A percentile compares a stretch with the other conserved stretches of the same genome.
phyloP scores from a whole-genome alignment of 2,113 vertebrate species.

The Pteronura brasiliensis region DNA sequence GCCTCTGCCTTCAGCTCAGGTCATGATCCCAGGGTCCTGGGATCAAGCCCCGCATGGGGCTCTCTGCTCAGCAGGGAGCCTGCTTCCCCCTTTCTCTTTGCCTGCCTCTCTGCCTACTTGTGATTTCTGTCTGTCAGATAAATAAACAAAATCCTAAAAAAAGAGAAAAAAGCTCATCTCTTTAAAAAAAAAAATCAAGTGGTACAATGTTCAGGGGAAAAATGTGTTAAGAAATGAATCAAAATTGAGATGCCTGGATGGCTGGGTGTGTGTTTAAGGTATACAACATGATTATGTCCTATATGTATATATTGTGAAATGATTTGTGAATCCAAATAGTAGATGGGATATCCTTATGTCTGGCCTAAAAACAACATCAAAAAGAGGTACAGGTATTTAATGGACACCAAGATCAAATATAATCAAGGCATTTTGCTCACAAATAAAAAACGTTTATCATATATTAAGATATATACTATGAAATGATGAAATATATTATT shows the following conservation, averaged over 20 bases:
- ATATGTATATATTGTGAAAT: neutral
- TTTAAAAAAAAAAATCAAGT: neutral
- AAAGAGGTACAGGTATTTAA: neutral
- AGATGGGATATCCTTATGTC: neutral
- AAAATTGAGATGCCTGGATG: neutral
- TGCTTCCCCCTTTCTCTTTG: too few species aligned
- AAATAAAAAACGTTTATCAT: neutral
- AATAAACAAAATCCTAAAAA: too few species aligned
- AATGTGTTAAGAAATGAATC: neutral
- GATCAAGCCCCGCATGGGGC: too few species aligned
- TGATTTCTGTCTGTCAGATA: too few species aligned
- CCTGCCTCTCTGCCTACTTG: too few species aligned
- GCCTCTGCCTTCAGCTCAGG: too few species aligned
- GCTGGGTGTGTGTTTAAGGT: neutral
- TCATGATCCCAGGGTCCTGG: too few species aligned
- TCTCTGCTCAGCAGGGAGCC: too few species aligned
- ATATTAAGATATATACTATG: neutral
- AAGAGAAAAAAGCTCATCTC: too few species aligned
- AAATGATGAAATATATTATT: neutral
- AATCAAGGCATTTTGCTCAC: neutral
- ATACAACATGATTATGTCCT: neutral
- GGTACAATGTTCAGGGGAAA: neutral
- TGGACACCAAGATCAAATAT: neutral
- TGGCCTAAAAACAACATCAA: neutral
- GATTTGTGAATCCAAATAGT: neutral